Conservation (phyloP, 2,888 invertebrate species). For the Drosophila maculinotata region DNA sequence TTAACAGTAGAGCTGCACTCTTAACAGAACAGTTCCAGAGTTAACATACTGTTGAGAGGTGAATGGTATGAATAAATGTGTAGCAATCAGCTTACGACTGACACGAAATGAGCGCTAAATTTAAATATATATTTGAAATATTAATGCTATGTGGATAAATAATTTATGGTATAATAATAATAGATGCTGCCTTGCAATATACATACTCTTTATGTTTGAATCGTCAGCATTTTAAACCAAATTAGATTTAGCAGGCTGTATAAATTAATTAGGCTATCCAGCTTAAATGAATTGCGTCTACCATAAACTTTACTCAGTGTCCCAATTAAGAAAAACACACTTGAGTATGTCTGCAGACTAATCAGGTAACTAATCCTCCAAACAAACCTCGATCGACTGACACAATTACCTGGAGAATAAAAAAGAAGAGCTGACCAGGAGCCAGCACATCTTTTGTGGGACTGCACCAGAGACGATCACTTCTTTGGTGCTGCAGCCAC, state of each 20-base stretch:
- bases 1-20: too few species aligned
- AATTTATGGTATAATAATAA: too few species aligned
- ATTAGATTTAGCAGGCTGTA: neutral
- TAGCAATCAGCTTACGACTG: neutral
- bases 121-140: neutral
- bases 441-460: conserved; percentile 13
- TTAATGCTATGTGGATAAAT: too few species aligned
- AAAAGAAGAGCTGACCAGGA: conserved; percentile 24
- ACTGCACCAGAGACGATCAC: conserved; percentile 46
- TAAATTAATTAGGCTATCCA: conserved; percentile 5
- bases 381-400: conserved; percentile 35
- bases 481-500: conserved; percentile 32
- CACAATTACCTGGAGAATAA: conserved; percentile 37
- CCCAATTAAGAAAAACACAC: conserved; percentile 36
- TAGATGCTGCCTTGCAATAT: too few species aligned
- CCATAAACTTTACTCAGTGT: conserved; percentile 15
- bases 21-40: too few species aligned
- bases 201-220: too few species aligned
- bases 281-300: neutral
- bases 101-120: neutral
- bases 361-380: conserved; percentile 35
- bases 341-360: conserved; percentile 7
- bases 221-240: neutral
- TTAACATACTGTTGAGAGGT: neutral
- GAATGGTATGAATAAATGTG: too few species aligned